Conservation (phyloP, 2,113 vertebrate species). For the Malurus cyaneus region DNA sequence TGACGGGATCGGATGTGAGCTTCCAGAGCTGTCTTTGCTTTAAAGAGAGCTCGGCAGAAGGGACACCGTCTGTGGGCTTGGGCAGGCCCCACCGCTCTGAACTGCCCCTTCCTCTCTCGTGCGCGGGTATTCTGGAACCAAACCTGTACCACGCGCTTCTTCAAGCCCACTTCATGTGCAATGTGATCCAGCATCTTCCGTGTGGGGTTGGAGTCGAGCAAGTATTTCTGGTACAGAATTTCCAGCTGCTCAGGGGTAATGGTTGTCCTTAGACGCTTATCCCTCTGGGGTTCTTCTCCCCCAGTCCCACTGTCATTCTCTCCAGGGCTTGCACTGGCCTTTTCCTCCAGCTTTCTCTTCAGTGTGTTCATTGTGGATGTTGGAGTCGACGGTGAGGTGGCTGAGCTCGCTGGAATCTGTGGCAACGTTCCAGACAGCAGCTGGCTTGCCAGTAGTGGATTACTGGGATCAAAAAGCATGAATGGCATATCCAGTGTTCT, state of each 20-base stretch:
- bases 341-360: conserved; percentile 98
- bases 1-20: conserved; percentile 98
- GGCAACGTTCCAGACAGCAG: conserved; percentile 91
- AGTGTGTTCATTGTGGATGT: conserved; percentile 95
- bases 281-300: conserved; percentile 94
- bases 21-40: conserved; percentile 97
- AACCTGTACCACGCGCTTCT: conserved; percentile 98
- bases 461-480: conserved; percentile 98
- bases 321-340: conserved; percentile 92
- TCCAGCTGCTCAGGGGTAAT: conserved; percentile 98
- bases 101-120: conserved; percentile 96
- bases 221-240: conserved; percentile 96
- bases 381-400: conserved; percentile 94
- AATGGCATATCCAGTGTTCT: conserved; percentile 95
- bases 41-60: conserved; percentile 96
- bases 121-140: conserved; percentile 99
- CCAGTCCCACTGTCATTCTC: conserved; percentile 96
- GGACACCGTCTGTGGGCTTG: conserved; percentile 96
- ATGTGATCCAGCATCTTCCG: conserved; percentile 99
- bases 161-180: conserved; percentile 96
- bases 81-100: conserved; percentile 94
- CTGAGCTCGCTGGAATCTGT: conserved; percentile 91
- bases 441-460: conserved; percentile 93
- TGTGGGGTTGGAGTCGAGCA: conserved; percentile 97
- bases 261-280: conserved; percentile 96